Percentiles rank a stretch among this genome's conserved stretches.
Evolutionary conservation across 23 tunicate genomes (phyloP).

Genomic region (Corella eumyota): DNA sequence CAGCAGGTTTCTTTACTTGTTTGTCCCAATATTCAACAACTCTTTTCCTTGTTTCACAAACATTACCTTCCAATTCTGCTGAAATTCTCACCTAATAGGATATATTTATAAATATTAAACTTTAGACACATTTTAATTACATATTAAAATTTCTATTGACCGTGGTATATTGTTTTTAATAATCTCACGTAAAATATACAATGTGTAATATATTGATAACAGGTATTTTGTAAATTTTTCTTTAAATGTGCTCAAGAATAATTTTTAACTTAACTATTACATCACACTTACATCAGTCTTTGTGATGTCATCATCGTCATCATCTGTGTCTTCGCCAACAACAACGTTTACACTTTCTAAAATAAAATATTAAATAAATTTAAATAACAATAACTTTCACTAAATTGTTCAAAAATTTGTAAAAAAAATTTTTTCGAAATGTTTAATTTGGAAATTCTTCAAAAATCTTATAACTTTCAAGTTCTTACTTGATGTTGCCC

Average conservation of each 20-base stretch:
- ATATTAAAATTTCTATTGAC: background rate
- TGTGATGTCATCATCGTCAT: slow-evolving; percentile 18
- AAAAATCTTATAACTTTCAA: background rate
- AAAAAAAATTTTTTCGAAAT: too few species aligned
- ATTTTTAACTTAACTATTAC: too few species aligned
- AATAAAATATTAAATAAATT: too few species aligned
- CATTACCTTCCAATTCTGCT: slow-evolving; percentile 9
- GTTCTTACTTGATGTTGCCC: slow-evolving; percentile 35
- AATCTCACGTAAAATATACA: too few species aligned
- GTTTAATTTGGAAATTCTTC: background rate
- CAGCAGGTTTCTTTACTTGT: slow-evolving; percentile 9
- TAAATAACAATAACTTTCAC: too few species aligned
- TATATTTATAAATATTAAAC: too few species aligned
- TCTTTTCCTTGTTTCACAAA: background rate
- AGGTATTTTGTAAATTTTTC: too few species aligned
- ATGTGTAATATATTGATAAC: too few species aligned
- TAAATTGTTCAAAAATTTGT: background rate
- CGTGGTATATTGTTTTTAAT: background rate
- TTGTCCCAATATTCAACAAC: slow-evolving; percentile 27
- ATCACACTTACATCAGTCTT: too few species aligned
- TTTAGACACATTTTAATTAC: too few species aligned
- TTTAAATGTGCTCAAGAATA: too few species aligned
- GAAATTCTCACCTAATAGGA: slow-evolving; percentile 11
- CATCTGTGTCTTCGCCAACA: slow-evolving; percentile 6
- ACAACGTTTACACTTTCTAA: background rate